Evolutionary conservation across 2,113 vertebrate species (phyloP).

Genomic region (Menidia beryllina): DNA sequence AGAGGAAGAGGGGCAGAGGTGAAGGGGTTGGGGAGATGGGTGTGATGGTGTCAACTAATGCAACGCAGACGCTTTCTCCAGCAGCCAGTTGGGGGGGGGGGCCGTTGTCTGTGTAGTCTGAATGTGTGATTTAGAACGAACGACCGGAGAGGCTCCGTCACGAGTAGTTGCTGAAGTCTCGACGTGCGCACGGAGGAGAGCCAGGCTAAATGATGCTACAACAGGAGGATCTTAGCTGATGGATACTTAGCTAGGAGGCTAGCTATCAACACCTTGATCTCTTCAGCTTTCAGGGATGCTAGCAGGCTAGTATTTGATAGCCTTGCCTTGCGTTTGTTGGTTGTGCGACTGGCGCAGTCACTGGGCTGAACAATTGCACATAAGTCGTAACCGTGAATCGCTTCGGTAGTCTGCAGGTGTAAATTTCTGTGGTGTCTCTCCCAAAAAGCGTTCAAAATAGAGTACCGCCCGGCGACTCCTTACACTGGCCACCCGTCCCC

Average conservation of each 20-base stretch:
- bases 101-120: slow-evolving; percentile 35
- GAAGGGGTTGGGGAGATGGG: slow-evolving; percentile 71
- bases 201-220: slow-evolving; percentile 63
- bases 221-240: slow-evolving; percentile 64
- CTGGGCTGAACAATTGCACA: slow-evolving; percentile 41
- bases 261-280: slow-evolving; percentile 76
- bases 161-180: slow-evolving; percentile 23
- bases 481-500: slow-evolving; percentile 74
- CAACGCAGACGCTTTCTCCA: slow-evolving; percentile 67
- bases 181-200: slow-evolving; percentile 29
- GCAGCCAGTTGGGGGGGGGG: slow-evolving; percentile 23
- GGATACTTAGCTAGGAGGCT: slow-evolving; percentile 75
- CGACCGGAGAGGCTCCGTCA: slow-evolving; percentile 34
- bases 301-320: slow-evolving; percentile 62
- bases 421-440: slow-evolving; percentile 53
- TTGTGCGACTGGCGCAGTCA: slow-evolving; percentile 67
- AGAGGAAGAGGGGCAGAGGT: slow-evolving; percentile 76
- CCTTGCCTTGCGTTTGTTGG: slow-evolving; percentile 58
- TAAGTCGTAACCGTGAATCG: slow-evolving; percentile 56
- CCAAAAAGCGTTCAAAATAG: slow-evolving; percentile 53
- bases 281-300: slow-evolving; percentile 70
- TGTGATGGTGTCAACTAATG: slow-evolving; percentile 69
- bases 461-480: slow-evolving; percentile 77
- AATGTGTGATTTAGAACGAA: slow-evolving; percentile 20
- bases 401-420: slow-evolving; percentile 50